Base-by-base conservation (phyloP, 2,113 vertebrate genomes). In the Indri indri region DNA sequence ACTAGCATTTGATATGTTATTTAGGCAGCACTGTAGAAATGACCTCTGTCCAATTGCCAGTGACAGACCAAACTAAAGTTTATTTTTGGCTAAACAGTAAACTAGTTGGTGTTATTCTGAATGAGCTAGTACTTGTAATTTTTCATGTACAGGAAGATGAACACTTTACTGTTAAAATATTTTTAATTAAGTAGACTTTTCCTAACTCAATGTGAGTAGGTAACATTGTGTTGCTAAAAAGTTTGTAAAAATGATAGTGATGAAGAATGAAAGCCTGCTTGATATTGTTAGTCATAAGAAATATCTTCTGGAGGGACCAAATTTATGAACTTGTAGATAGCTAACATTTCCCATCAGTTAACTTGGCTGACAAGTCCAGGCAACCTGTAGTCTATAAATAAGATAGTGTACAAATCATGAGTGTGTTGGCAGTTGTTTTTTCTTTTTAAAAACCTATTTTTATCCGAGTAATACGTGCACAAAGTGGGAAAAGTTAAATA, bases 1-100 rank as follows among this genome's bases (percentile, higher is more conserved):
- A 89, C 25, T 63, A 54, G 61, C 76, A 71, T 25, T 96, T 94
- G 74, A 47, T 81, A 65, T 96, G 32, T 92, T 86, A 40, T 40
- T 32, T 90, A 40, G 32, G 52, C 8, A 22, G 34, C 40, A 40
- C 18, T 66, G 8, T 94, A 34, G 68, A 76, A 81, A 86, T 89
- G n/a, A 65, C 17, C 32, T 85, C 37, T 97, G 34, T 83, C 18
- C 25, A 73, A 32, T 66, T 71, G 52, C 8, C 2, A 6, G 6
- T 42, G 13, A 66, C 30, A 92, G 87, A 86, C 40, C 40, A 73
- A 90, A 71, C 23, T 86, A 70, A 74, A 68, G 79, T 71, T 85
- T 50, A 65, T 80, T 79, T 65, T 95, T 81, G 42, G 50, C 9
- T 74, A 57, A 54, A 63, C 30, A 65, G 54, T 68, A 47, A 61